These are phyloP conservation scores for Acanthosoma haemorrhoidale DNA, from an alignment of 2,888 invertebrate species.

Conservation along the genomic window DNA sequence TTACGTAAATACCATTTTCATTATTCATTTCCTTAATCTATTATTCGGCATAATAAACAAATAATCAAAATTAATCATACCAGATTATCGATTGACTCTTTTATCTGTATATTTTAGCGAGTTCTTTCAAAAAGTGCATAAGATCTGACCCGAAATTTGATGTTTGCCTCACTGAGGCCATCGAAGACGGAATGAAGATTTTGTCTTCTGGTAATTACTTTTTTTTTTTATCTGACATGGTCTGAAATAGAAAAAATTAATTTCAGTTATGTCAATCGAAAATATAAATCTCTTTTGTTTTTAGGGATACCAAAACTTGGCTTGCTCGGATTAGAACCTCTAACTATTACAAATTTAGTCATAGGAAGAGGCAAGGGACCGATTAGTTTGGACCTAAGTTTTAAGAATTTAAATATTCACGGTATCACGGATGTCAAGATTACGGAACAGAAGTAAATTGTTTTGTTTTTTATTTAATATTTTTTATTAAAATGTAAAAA, in stretches of 20 bases:
- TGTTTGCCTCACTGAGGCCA: conserved; percentile 30
- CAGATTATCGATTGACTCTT: not conserved
- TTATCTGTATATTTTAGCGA: conserved; percentile 25
- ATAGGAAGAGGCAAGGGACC: conserved; percentile 35
- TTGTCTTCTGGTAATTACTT: conserved; percentile 17
- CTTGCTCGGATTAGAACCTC: conserved; percentile 33
- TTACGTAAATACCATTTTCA: conserved; percentile 15
- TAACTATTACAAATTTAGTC: conserved; percentile 30
- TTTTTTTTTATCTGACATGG: not conserved
- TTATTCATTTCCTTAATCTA: not conserved
- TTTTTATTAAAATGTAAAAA: no score
- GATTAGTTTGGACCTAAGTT: conserved; percentile 32
- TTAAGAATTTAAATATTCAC: conserved; percentile 37
- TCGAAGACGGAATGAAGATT: conserved; percentile 31
- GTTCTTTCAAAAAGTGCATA: conserved; percentile 32
- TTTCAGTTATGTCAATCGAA: not conserved
- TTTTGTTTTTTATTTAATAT: not conserved
- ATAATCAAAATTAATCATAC: not conserved
- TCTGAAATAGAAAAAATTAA: not conserved
- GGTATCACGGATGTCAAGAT: conserved; percentile 36
- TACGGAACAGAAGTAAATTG: conserved; percentile 31
- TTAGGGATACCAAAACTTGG: conserved; percentile 32
- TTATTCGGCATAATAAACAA: not conserved
- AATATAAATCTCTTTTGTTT: not conserved
- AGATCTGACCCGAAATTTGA: conserved; percentile 32